Conservation (phyloP, 2,888 invertebrate genomes). For the Drosophila dives region DNA sequence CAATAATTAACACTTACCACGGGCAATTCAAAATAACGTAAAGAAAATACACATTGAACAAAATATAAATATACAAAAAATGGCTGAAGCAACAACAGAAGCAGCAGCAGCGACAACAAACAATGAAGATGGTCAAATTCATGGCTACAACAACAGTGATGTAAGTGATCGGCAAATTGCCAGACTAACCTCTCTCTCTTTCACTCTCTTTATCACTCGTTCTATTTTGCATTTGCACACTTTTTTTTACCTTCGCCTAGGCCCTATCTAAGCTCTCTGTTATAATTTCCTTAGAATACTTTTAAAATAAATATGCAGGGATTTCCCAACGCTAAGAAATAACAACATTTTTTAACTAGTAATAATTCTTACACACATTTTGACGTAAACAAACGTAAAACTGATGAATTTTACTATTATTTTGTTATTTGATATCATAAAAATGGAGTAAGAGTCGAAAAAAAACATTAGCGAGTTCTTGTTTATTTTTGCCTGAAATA, state of each 20-base stretch:
- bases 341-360: neutral
- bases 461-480: constrained; percentile 3
- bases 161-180: constrained; percentile 68
- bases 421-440: neutral
- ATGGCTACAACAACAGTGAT: constrained; percentile 81
- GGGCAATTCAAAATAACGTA: constrained; percentile 28
- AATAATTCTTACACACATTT: neutral
- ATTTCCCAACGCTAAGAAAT: neutral
- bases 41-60: constrained; percentile 41
- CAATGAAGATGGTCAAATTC: constrained; percentile 80
- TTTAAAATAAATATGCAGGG: neutral
- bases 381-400: neutral
- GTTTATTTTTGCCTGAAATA: constrained; percentile 2
- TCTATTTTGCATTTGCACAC: neutral
- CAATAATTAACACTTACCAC: constrained; percentile 62
- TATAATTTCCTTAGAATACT: neutral
- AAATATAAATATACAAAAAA: constrained; percentile 40
- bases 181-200: neutral
- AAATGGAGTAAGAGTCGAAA: neutral
- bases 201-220: neutral
- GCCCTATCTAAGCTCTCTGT: neutral
- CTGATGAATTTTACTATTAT: neutral
- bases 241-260: neutral
- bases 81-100: constrained; percentile 69
- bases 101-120: constrained; percentile 35